phyloP scores from a whole-genome alignment of 2,797 vertebrate genomes.

The Cercopithecus hamlyni region DNA sequence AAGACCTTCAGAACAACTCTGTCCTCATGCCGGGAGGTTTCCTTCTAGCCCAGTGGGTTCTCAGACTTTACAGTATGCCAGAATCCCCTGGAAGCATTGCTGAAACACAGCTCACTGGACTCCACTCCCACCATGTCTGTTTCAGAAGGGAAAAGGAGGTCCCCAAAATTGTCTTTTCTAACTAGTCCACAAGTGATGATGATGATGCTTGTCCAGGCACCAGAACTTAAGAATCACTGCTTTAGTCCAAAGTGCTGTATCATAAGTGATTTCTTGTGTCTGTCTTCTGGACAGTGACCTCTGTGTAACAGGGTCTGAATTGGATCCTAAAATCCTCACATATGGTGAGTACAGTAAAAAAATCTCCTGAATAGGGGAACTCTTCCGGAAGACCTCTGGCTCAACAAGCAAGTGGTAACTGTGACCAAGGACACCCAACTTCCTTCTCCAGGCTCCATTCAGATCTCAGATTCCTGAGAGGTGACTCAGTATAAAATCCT shows the following conservation, averaged over 20 bases:
- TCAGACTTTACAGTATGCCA: not conserved
- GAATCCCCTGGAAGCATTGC: not conserved
- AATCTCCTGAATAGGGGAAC: not conserved
- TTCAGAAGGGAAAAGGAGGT: not conserved
- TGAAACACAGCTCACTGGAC: not conserved
- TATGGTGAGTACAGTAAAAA: not conserved
- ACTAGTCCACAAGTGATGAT: not conserved
- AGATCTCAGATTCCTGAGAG: not conserved
- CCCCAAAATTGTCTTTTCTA: not conserved
- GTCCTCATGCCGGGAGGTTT: not conserved
- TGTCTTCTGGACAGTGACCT: not conserved
- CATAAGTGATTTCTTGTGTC: not conserved
- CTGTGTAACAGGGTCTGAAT: not conserved
- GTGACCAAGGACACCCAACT: not conserved
- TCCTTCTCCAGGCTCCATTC: not conserved
- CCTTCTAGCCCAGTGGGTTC: not conserved
- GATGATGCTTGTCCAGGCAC: not conserved
- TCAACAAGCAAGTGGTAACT: not conserved
- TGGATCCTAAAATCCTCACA: not conserved
- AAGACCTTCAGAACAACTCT: not conserved
- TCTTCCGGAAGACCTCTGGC: not conserved
- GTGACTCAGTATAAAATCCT: constrained; percentile 52
- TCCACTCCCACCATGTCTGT: not conserved
- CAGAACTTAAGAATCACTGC: not conserved
- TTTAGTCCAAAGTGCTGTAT: not conserved